Evolutionary conservation across 1,140 invertebrate species (phyloP), one percentile per base, ranked within the genome.

Genomic region (Wasmannia auropunctata): DNA sequence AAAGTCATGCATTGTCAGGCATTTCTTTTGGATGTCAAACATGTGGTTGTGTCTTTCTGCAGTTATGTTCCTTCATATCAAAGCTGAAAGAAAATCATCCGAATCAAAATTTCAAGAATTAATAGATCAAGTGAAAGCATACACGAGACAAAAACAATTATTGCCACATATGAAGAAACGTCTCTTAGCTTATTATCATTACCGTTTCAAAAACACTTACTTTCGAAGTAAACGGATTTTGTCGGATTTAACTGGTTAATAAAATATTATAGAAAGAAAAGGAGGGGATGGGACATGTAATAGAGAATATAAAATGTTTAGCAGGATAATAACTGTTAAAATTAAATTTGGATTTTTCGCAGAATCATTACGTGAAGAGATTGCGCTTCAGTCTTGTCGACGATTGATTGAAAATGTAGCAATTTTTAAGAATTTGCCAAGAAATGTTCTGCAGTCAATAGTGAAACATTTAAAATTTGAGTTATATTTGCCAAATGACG

Each of bases 51-150:
- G 60, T 83, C 43, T 86, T 46, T 70, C n/a, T n/a, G n/a, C 37
- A 95, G 94, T 94, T 54, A 92, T 93, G 83, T 88, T 94, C 16
- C 72, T 94, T 34, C 92, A 92, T 86, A 92, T 93, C n/a, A 91
- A 90, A 54, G 87, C 81, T 0, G 87, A 88, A 3, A 93, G 75
- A 49, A 92, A 92, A 65, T 86, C 86, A 7, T 91, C 94, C 0
- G 91, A 93, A 72, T 84, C 86, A 0, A 93, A 94, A n/a, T 95
- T 93, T 70, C 90, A 93, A 81, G 93, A 95, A 58, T 92, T 93
- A 25, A 91, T 94, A 6, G 92, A 94, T 84, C 93, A 95, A 88
- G 56, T 95, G n/a, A 72, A 75, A 4, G 93, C 94, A n/a, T 95
- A 94, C 37, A 86, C 92, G 0, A 90, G 83, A 19, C 93, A 95